Percentiles rank a stretch among this genome's conserved stretches.
Conservation (phyloP, 2,797 vertebrate genomes). For the Parauchenoglanis ngamensis region DNA sequence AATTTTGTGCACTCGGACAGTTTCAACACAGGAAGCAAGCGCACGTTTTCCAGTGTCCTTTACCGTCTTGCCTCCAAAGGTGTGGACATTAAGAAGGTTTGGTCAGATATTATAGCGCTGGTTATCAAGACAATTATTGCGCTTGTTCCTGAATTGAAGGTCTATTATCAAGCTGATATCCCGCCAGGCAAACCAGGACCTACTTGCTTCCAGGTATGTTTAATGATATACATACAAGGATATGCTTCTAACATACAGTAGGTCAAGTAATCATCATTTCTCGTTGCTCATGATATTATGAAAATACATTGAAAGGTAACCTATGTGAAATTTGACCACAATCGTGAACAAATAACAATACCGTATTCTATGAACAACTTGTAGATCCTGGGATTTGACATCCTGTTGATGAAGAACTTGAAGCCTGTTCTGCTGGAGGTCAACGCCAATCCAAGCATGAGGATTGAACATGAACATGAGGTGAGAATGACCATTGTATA, state of each 20-base stretch:
- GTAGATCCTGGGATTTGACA: slow-evolving; percentile 98
- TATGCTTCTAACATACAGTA: neutral
- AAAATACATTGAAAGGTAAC: neutral
- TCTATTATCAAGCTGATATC: slow-evolving; percentile 92
- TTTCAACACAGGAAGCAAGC: slow-evolving; percentile 92
- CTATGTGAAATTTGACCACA: neutral
- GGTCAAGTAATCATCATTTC: neutral
- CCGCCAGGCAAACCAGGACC: slow-evolving; percentile 91
- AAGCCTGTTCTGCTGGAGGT: slow-evolving; percentile 95
- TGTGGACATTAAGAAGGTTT: slow-evolving; percentile 91
- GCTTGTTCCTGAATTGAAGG: slow-evolving; percentile 90
- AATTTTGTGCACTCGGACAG: slow-evolving; percentile 95
- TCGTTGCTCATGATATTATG: neutral
- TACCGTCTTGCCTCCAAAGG: slow-evolving; percentile 86
- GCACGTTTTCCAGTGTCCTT: slow-evolving; percentile 93
- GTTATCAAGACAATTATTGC: slow-evolving; percentile 96
- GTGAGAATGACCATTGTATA: slow-evolving; percentile 67
- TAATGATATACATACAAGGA: neutral
- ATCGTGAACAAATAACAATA: neutral
- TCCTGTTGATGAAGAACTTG: slow-evolving; percentile 94
- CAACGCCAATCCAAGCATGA: slow-evolving; percentile 98
- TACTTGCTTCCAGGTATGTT: slow-evolving; percentile 91
- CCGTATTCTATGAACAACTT: slow-evolving; percentile 34
- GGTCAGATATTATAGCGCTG: slow-evolving; percentile 94
- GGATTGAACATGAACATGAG: slow-evolving; percentile 94